phyloP scores from a whole-genome alignment of 2,888 invertebrate genomes.

The Zaprionus bogoriensis region DNA sequence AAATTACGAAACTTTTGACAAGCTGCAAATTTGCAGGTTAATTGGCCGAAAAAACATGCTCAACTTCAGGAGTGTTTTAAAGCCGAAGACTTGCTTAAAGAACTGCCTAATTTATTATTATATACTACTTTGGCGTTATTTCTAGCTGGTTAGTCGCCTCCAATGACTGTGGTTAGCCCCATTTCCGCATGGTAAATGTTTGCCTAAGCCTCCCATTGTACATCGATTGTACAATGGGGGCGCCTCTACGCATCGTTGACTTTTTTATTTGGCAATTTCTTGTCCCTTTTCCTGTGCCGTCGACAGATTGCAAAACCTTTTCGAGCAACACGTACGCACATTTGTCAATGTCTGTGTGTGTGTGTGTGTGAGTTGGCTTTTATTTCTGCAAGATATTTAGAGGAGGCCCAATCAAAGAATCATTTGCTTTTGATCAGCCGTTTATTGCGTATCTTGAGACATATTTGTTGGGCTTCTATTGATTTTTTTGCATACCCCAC shows the following conservation, averaged over 20 bases:
- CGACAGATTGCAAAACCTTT: conserved; percentile 14
- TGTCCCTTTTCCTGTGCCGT: conserved; percentile 1
- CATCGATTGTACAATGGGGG: not conserved
- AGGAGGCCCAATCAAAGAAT: conserved; percentile 18
- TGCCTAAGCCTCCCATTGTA: not conserved
- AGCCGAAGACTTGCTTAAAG: not conserved
- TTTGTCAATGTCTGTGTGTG: conserved; percentile 15
- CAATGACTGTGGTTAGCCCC: not conserved
- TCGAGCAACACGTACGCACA: conserved; percentile 42
- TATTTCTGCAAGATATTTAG: conserved; percentile 10
- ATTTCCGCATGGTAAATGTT: not conserved
- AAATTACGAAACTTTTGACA: conserved; percentile 29
- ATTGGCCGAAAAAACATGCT: conserved; percentile 18
- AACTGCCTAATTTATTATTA: not conserved
- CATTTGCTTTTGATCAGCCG: conserved; percentile 44
- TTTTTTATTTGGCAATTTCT: conserved; percentile 7
- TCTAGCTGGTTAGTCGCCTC: not conserved
- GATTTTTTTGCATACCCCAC: conserved; percentile 13
- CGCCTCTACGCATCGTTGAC: conserved; percentile 4
- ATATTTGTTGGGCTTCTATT: conserved; percentile 24
- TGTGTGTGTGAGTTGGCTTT: conserved; percentile 19
- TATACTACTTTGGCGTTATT: not conserved
- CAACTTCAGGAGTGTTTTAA: no score
- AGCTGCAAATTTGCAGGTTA: not conserved
- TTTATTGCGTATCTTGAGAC: conserved; percentile 41